phyloP scores from a whole-genome alignment of 2,797 vertebrate genomes.

The Phalloptychus januarius region DNA sequence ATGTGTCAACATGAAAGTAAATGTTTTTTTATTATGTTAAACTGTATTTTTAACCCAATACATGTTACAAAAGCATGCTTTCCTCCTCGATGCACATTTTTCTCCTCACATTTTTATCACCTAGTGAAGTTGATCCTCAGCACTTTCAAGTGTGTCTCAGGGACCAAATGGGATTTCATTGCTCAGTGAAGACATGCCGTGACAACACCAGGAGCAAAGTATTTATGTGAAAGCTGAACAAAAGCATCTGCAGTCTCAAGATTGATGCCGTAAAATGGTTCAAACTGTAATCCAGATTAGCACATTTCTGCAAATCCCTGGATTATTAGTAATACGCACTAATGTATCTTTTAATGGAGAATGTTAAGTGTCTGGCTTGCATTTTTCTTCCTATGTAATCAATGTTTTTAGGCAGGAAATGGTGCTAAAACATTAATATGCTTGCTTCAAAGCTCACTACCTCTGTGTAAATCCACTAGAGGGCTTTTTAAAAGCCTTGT shows the following conservation, averaged over 20 bases:
- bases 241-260: constrained; percentile 7
- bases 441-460: constrained; percentile 21
- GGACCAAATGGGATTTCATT: background rate
- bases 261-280: constrained; percentile 59
- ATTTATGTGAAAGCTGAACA: constrained; percentile 8
- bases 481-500: constrained; percentile 16
- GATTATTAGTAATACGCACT: constrained; percentile 77
- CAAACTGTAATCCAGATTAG: constrained; percentile 77
- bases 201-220: background rate
- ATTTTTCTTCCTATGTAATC: constrained; percentile 55
- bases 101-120: background rate
- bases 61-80: background rate
- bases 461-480: constrained; percentile 28
- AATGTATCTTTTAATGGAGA: constrained; percentile 77
- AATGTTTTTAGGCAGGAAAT: constrained; percentile 45
- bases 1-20: background rate
- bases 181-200: background rate
- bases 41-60: background rate
- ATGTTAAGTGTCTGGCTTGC: constrained; percentile 12
- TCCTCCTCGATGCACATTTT: background rate
- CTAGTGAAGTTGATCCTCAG: background rate
- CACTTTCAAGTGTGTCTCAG: background rate
- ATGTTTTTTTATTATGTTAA: background rate
- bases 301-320: constrained; percentile 56
- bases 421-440: constrained; percentile 26